Base-by-base conservation (phyloP, 2,113 vertebrate species). In the Dicentrarchus labrax region DNA sequence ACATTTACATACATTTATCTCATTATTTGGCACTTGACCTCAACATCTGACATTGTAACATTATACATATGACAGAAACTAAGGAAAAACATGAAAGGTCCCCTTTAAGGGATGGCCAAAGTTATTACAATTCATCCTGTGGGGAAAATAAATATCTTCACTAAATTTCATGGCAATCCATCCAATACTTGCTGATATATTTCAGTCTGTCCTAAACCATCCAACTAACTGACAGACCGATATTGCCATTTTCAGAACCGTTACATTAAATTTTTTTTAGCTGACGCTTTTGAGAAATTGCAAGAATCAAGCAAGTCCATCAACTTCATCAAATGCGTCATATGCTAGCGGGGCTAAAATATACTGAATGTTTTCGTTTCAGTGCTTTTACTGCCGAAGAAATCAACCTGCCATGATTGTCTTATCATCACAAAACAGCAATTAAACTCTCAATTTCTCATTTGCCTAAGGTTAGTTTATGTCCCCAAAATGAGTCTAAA, bases 381-480 rank as follows among this genome's bases (percentile, higher is more conserved):
- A 41, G n/a, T 71, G 48, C 4, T 60, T 81, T 67, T 16, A 16
- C 21, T 36, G 13, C 24, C 24, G 10, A 47, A 22, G n/a, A 8
- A 12, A 22, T 16, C 5, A 43, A 57, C 12, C 41, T 30, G 41
- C 41, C 6, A 41, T 13, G n/a, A 53, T 38, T 61, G 22, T 56
- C 41, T 69, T 79, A 73, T 68, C 47, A 19, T 19, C 62, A 62
- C 69, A 68, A 47, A 72, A 68, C 69, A 74, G 38, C 45, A 72
- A 68, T 83, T 77, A 75, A 57, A 50, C 24, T 61, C 45, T 12
- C 47, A 2, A 47, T 70, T 19, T 59, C 7, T n/a, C 1, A 24
- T 47, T 45, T 24, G 50, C 77, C 59, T 15, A 2, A n/a, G 41
- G 65, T 79, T 68, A 16, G 45, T 66, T 57, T 50, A 30, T 24